Conservation (phyloP, 2,888 invertebrate genomes). For the Plutella xylostella region DNA sequence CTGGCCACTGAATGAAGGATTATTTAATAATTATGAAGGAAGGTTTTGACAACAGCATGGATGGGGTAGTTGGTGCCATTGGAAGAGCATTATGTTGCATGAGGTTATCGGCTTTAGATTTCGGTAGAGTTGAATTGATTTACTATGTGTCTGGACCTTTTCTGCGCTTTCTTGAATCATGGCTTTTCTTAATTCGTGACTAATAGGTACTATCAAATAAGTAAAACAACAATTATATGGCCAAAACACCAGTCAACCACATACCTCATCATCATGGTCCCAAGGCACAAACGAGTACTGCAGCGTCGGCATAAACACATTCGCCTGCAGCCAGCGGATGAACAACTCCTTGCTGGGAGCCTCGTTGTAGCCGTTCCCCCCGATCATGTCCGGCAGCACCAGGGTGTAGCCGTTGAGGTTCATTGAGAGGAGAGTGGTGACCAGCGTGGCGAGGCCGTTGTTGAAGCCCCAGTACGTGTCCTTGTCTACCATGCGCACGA, state of each 20-base stretch:
- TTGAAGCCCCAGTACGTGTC: conserved; percentile 76
- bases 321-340: conserved; percentile 83
- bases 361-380: conserved; percentile 74
- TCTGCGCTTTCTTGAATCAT: no score
- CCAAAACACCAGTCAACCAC: background rate
- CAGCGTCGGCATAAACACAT: conserved; percentile 81
- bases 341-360: conserved; percentile 73
- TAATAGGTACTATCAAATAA: no score
- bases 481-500: conserved; percentile 84
- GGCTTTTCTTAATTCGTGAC: no score
- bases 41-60: no score
- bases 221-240: no score
- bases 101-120: no score
- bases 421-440: conserved; percentile 77
- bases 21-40: no score
- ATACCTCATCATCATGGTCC: conserved; percentile 75
- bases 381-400: conserved; percentile 85
- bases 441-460: conserved; percentile 77
- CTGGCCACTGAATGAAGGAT: no score
- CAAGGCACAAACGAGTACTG: conserved; percentile 87
- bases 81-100: no score
- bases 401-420: conserved; percentile 76
- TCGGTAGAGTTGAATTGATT: no score
- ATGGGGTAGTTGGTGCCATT: no score
- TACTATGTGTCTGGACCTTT: no score